A percentile compares a stretch with the other conserved stretches of the same genome.
Conservation (phyloP, 2,113 vertebrate species). For the Malaclemys terrapin region DNA sequence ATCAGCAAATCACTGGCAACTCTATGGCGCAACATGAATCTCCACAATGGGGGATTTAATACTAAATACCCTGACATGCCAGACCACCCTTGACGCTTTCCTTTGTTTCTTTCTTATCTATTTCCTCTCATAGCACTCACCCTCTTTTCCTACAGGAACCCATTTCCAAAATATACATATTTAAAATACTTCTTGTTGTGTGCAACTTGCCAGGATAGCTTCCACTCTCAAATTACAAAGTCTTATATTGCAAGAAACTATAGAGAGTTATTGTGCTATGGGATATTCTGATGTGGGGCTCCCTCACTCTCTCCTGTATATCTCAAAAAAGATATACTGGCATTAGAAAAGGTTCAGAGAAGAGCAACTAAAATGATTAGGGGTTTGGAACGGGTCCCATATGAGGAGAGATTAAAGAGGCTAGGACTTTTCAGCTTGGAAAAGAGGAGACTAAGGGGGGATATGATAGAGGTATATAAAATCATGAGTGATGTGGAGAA, state of each 20-base stretch:
- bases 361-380: too few species aligned
- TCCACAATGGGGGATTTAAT: background rate
- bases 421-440: too few species aligned
- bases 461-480: too few species aligned
- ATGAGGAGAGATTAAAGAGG: too few species aligned
- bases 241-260: background rate
- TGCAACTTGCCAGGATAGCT: background rate
- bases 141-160: background rate
- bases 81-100: background rate
- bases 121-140: background rate
- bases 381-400: too few species aligned
- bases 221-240: background rate
- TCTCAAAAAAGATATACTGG: too few species aligned
- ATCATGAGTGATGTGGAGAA: too few species aligned
- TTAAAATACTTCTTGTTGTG: background rate
- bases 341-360: too few species aligned
- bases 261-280: background rate
- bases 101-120: background rate
- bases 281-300: too few species aligned
- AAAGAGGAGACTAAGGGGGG: too few species aligned
- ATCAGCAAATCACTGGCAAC: background rate
- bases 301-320: too few species aligned
- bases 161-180: background rate
- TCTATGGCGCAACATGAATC: background rate
- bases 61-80: background rate